Evolutionary conservation across 2,797 vertebrate genomes (phyloP), one percentile per base, ranked within the genome.

Genomic region (Sarcophilus harrisii): DNA sequence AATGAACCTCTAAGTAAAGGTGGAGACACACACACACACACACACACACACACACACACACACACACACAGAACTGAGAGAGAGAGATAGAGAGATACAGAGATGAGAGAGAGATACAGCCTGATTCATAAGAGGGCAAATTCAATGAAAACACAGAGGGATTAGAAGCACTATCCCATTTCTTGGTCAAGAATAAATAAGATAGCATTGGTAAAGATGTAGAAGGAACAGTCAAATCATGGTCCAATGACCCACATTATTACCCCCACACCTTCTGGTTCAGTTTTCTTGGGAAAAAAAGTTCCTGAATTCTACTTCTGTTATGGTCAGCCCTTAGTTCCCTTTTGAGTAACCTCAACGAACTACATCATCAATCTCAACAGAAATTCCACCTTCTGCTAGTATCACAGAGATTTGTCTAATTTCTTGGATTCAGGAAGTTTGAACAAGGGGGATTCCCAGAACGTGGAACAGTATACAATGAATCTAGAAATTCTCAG

Each of bases 351-450:
- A 30, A 45, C 0, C 11, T 58, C 89, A 32, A 12, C 10, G 45
- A n/a, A 89, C 27, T 55, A 8, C 52, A 29, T 29, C n/a, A 12
- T 21, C 62, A 16, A 58, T 92, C 54, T 92, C 2, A 1, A 49
- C 38, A 87, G 21, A 66, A 57, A 28, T 90, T 95, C 55, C 66
- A 52, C 32, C 27, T 92, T 62, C 49, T 45, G 27, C 30, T 94
- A 92, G 91, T 87, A 58, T 92, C 93, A 93, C 21, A 66, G 49
- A 38, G 55, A 6, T 55, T 93, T 92, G 52, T 38, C 73, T 91
- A 54, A 49, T 62, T 57, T 93, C 29, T 11, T 32, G 4, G 92
- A 14, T 28, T 92, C 0, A 57, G 11, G 16, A 93, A 54, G 13
- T 14, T 30, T 58, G 92, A 49, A 24, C 4, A 62, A n/a, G 94